phyloP scores from a whole-genome alignment of 2,113 vertebrate species.

The Syrmaticus mikado region DNA sequence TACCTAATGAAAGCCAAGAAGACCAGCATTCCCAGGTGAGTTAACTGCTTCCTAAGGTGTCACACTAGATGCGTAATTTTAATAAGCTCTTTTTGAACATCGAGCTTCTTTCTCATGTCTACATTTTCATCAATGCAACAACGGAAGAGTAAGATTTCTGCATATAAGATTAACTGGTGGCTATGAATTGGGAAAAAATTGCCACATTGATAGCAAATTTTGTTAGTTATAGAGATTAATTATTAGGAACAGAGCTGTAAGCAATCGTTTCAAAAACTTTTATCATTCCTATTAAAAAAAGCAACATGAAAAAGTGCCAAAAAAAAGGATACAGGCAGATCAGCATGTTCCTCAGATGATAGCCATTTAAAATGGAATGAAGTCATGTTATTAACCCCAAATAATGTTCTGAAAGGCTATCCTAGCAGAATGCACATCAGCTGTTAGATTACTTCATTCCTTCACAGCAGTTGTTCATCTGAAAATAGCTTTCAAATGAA shows the following conservation, averaged over 20 bases:
- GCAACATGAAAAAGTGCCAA: neutral
- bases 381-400: slow-evolving; percentile 75
- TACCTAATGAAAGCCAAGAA: neutral
- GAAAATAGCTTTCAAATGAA: slow-evolving; percentile 91
- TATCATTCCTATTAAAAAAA: neutral
- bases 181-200: neutral
- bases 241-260: slow-evolving; percentile 1
- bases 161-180: neutral
- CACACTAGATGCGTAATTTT: neutral
- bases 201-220: neutral
- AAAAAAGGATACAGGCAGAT: neutral
- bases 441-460: slow-evolving; percentile 87
- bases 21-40: neutral
- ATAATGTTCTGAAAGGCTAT: slow-evolving; percentile 79
- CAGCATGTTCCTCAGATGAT: slow-evolving; percentile 11
- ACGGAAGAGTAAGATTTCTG: neutral
- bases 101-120: neutral
- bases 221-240: slow-evolving; percentile 28
- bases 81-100: neutral
- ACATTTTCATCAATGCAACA: neutral
- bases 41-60: neutral
- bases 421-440: slow-evolving; percentile 88
- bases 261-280: neutral
- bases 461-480: slow-evolving; percentile 87
- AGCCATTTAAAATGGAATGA: slow-evolving; percentile 54